phyloP scores from a whole-genome alignment of 2,797 vertebrate species.

The Eulemur albifrons region DNA sequence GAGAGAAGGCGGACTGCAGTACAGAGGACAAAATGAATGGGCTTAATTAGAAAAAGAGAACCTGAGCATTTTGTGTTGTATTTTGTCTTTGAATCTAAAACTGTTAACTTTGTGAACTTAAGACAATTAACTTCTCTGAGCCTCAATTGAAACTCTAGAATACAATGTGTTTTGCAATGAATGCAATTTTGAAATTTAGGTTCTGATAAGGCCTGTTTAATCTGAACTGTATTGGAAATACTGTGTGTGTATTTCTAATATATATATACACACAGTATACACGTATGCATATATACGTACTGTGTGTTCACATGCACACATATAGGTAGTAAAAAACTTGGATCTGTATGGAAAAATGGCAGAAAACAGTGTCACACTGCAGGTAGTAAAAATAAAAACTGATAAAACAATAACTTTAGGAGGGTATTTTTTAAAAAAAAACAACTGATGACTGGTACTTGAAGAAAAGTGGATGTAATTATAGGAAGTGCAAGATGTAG shows the following conservation, averaged over 20 bases:
- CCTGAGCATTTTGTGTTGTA: neutral
- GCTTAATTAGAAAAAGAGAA: neutral
- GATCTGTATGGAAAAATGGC: neutral
- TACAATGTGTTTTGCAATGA: neutral
- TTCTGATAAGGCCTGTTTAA: neutral
- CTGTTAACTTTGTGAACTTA: neutral
- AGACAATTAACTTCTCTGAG: neutral
- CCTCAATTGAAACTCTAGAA: neutral
- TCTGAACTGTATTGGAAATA: neutral
- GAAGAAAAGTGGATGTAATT: conserved; percentile 62
- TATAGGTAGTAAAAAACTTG: neutral
- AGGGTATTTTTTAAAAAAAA: neutral
- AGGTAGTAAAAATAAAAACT: neutral
- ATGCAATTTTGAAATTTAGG: neutral
- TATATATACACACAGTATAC: neutral
- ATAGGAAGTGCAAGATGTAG: conserved; percentile 7
- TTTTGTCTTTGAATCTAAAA: neutral
- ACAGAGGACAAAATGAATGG: neutral
- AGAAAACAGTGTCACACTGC: neutral
- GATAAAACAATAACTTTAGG: conserved; percentile 29
- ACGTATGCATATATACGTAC: neutral
- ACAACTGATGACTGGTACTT: conserved; percentile 43
- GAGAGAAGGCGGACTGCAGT: neutral
- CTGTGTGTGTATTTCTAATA: no score
- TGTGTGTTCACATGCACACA: accelerated